A percentile compares a stretch with the other conserved stretches of the same genome.
Evolutionary conservation across 2,113 vertebrate species (phyloP).

Genomic region (Coryphaenoides rupestris): DNA sequence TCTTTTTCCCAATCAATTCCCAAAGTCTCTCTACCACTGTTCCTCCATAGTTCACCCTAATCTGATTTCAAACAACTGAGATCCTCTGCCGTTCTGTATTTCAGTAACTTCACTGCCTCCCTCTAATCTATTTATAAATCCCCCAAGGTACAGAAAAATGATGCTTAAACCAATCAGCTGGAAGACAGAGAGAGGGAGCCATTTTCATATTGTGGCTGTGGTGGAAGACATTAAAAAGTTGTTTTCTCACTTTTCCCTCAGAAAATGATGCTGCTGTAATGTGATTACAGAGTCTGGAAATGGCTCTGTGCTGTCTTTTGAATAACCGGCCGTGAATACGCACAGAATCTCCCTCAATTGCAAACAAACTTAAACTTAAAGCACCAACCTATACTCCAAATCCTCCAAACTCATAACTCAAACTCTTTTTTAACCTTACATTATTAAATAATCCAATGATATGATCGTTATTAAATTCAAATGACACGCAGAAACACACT

Average conservation of each 20-base stretch:
- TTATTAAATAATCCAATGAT: too few relatives aligned
- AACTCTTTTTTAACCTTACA: neutral
- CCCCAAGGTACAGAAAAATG: neutral
- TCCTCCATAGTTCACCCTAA: neutral
- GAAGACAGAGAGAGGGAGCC: slow-evolving; percentile 1
- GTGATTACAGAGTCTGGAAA: slow-evolving; percentile 1
- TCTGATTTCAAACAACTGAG: neutral
- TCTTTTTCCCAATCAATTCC: neutral
- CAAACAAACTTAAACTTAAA: too few relatives aligned
- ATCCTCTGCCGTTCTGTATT: neutral
- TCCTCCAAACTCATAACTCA: too few relatives aligned
- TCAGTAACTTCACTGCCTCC: neutral
- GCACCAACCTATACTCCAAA: too few relatives aligned
- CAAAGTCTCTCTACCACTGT: neutral
- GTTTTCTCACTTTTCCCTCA: slow-evolving; percentile 7
- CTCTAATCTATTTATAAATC: slow-evolving; percentile 7
- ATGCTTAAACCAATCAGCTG: slow-evolving; percentile 3
- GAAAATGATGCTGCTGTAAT: neutral
- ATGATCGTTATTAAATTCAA: too few relatives aligned
- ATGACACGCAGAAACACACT: neutral
- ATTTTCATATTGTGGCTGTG: neutral
- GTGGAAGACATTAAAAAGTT: slow-evolving; percentile 2
- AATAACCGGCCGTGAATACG: neutral
- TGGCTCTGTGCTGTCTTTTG: neutral
- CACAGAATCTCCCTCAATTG: neutral